Evolutionary conservation across 2,797 vertebrate genomes (phyloP), one percentile per base, ranked within the genome.

Genomic region (Sebastes steindachneri): DNA sequence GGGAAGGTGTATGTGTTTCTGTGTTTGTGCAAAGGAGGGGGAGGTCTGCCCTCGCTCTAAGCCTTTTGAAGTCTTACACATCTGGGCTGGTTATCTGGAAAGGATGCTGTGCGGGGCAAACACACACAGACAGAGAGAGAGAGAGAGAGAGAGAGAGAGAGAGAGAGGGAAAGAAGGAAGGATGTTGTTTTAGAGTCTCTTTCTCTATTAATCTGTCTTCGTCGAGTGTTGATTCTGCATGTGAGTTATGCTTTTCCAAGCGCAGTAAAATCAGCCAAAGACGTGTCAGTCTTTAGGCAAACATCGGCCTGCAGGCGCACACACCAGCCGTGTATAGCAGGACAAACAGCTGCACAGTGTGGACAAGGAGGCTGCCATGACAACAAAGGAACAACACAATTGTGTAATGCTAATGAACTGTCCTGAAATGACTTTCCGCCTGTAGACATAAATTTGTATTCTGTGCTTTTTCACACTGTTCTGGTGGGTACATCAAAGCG

Each of bases 21-120:
- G 88, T 88, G 85, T 94, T 84, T 93, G 91, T 83, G 80, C 72
- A 78, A 62, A 71, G 55, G 68, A 75, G 87, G 88, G 91, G 90
- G 84, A 72, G 84, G 83, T 66, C 68, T 75, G 74, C 83, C 81
- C 84, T 87, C 37, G 81, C 79, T 93, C 76, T 88, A 72, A 84
- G 63, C 19, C 89, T 90, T 95, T 95, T 95, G 93, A 95, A 94
- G 94, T 94, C 78, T 69, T 73, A 87, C 87, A 94, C 93, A 95
- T 95, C 94, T 95, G 94, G 89, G 90, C 80, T 70, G 75, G 85
- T 92, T 93, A 93, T 93, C 93, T 90, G 85, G 83, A 90, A 84
- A 92, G 84, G 93, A 91, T 86, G 86, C 89, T 86, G 79, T 78
- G 77, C 41, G 29, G 58, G 73, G 75, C 66, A 85, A 87, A 87